A percentile compares a stretch with the other conserved stretches of the same genome.
phyloP scores from a whole-genome alignment of 2,797 vertebrate genomes.

The Chrysocyon brachyurus region DNA sequence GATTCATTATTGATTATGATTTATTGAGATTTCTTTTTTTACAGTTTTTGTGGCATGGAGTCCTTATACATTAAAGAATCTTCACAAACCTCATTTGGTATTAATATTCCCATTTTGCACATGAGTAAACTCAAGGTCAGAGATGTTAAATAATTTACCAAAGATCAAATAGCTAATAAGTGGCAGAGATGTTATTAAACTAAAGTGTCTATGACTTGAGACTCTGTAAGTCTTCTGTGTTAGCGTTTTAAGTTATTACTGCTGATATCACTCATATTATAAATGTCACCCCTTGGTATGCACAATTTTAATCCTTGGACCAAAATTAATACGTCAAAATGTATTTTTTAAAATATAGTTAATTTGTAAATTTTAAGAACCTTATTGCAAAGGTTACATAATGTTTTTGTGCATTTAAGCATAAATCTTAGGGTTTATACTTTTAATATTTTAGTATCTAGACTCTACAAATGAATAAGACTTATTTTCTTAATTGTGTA shows the following conservation, averaged over 20 bases:
- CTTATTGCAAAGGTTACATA: background rate
- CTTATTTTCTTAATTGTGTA: slow-evolving; percentile 48
- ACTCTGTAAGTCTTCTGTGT: background rate
- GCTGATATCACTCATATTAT: accelerated
- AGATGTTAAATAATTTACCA: slow-evolving; percentile 74
- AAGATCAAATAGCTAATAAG: slow-evolving; percentile 63
- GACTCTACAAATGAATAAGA: background rate
- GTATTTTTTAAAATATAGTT: background rate
- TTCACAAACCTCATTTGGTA: slow-evolving; percentile 63
- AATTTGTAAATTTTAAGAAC: background rate
- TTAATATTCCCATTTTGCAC: slow-evolving; percentile 68
- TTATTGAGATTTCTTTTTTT: background rate
- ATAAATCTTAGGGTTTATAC: background rate
- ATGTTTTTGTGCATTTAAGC: slow-evolving; percentile 14
- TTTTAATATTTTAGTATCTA: slow-evolving; percentile 55
- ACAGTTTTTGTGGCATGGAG: background rate
- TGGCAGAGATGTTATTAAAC: slow-evolving; percentile 49
- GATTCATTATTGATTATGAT: slow-evolving; percentile 30
- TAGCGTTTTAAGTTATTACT: background rate
- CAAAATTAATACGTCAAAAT: background rate
- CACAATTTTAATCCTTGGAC: background rate
- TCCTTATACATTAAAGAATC: slow-evolving; percentile 50
- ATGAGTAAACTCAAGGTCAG: slow-evolving; percentile 49
- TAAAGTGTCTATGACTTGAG: background rate
- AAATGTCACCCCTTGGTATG: background rate